These are phyloP conservation scores for Corbicula japonica DNA, from an alignment of 2,888 invertebrate genomes.

Conservation along the genomic window DNA sequence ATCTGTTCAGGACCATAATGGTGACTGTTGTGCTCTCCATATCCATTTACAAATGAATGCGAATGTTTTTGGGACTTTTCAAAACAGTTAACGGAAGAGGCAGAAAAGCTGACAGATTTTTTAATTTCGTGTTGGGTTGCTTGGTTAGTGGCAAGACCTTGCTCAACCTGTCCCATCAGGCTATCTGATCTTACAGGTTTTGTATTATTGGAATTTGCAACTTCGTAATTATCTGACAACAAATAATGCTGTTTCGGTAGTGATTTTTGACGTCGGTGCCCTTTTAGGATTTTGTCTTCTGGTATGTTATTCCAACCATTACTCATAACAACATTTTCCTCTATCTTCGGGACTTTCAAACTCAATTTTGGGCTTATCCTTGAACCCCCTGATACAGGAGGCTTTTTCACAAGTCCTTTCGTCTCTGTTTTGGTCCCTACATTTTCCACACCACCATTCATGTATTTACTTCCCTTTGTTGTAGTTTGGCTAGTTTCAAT, in stretches of 20 bases:
- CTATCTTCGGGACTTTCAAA: neutral
- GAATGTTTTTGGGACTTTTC: neutral
- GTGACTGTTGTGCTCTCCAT: neutral
- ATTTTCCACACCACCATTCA: neutral
- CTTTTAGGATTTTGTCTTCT: conserved; percentile 37
- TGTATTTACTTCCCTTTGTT: no score
- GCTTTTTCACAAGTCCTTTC: conserved; percentile 25
- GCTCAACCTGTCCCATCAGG: no score
- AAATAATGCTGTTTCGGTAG: conserved; percentile 58
- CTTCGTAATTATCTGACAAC: no score
- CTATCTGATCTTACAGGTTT: no score
- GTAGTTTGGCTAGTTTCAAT: no score
- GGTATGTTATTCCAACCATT: neutral
- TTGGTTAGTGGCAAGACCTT: no score
- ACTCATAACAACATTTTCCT: neutral
- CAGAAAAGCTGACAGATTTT: neutral
- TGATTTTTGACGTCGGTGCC: conserved; percentile 62
- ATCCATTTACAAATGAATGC: neutral
- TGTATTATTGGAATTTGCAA: no score
- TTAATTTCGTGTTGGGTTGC: no score
- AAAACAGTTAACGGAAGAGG: neutral
- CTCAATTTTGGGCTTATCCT: conserved; percentile 26
- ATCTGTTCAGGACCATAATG: conserved; percentile 5
- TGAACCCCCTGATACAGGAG: conserved; percentile 11
- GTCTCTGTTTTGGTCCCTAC: conserved; percentile 30